Conservation (phyloP, 1,140 invertebrate genomes). For the Drusus annulatus region DNA sequence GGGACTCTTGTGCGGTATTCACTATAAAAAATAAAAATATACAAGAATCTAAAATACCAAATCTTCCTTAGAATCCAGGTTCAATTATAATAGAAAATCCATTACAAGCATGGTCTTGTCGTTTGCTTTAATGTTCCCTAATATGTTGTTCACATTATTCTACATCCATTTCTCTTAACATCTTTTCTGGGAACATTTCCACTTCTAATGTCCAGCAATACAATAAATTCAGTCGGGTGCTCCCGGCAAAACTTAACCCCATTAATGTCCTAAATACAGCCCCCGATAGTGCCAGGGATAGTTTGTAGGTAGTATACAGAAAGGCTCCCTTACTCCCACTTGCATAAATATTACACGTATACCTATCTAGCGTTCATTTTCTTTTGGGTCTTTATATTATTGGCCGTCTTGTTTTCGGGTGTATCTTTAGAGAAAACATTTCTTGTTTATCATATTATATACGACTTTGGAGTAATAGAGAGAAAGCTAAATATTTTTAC, state of each 20-base stretch:
- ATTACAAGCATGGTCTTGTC: too few species aligned
- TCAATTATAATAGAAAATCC: background rate
- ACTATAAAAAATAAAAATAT: too few species aligned
- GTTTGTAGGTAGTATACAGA: background rate
- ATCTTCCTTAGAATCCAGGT: background rate
- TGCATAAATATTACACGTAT: background rate
- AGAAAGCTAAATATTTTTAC: too few species aligned
- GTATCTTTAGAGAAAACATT: background rate
- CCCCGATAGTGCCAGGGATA: background rate
- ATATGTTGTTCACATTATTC: constrained; percentile 1
- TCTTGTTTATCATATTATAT: background rate
- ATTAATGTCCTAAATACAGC: constrained; percentile 22
- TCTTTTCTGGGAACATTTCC: constrained; percentile 20
- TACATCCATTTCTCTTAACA: background rate
- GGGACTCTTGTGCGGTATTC: too few species aligned
- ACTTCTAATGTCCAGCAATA: constrained; percentile 13
- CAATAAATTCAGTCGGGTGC: constrained; percentile 11
- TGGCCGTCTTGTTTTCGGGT: too few species aligned
- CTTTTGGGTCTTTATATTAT: background rate
- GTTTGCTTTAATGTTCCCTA: background rate
- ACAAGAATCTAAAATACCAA: background rate
- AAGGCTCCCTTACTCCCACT: background rate
- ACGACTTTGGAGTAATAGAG: too few species aligned
- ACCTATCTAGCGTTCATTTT: background rate
- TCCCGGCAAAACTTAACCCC: constrained; percentile 18